Evolutionary conservation across 2,113 vertebrate species (phyloP).

Genomic region (Misgurnus mizolepis): DNA sequence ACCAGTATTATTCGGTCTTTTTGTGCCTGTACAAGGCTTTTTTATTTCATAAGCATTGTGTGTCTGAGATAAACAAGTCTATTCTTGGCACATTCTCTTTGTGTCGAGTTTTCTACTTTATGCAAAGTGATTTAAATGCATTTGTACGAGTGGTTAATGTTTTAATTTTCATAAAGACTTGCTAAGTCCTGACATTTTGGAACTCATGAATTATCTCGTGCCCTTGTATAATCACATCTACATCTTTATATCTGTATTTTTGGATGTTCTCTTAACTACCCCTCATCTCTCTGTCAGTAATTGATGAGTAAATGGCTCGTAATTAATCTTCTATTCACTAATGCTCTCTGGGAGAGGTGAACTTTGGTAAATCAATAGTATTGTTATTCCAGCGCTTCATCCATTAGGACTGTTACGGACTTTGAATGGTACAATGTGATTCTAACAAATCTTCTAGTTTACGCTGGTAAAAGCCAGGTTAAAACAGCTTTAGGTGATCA

Average conservation of each 20-base stretch:
- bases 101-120: not conserved
- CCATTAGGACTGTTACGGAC: slow-evolving; percentile 3
- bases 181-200: not conserved
- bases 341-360: slow-evolving; percentile 29
- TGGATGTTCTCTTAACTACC: slow-evolving; percentile 4
- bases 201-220: not conserved
- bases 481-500: not conserved
- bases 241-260: not conserved
- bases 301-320: slow-evolving; percentile 22
- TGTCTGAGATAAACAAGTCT: slow-evolving; percentile 29
- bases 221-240: too few relatives aligned
- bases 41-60: slow-evolving; percentile 1
- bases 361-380: slow-evolving; percentile 37
- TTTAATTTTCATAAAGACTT: not conserved
- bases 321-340: slow-evolving; percentile 47
- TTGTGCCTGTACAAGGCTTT: not conserved
- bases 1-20: not conserved
- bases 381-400: slow-evolving; percentile 23
- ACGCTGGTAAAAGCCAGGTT: too few relatives aligned
- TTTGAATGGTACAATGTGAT: not conserved
- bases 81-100: not conserved
- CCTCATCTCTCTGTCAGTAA: slow-evolving; percentile 6
- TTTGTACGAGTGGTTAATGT: not conserved
- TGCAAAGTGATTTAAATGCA: not conserved
- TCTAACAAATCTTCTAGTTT: not conserved